Base-by-base conservation (phyloP, 2,888 invertebrate genomes). In the Coleophora flavipennella region DNA sequence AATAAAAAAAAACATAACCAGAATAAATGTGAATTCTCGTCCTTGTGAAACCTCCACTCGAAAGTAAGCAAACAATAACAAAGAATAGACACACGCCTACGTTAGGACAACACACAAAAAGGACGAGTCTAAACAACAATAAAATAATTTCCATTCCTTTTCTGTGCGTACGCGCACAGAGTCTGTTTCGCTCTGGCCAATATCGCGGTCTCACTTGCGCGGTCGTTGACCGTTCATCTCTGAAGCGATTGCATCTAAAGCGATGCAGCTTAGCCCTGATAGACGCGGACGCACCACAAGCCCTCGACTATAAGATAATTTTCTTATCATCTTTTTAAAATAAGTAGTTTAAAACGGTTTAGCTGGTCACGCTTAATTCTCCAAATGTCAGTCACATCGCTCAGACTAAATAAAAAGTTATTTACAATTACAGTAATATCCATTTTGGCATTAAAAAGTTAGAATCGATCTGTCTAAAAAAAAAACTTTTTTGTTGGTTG, bases 161-260 rank as follows among this genome's bases (percentile, higher is more conserved):
- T 80, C 74, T 74, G 74, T 80, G 83, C 80, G 84, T 83, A 84
- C 81, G 81, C 78, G 77, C 78, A 78, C 71, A 64, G 59, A 67
- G 59, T 59, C 59, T 56, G 61, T 75, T 68, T 52, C 68, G 53
- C 53, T 79, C 69, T 55, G 55, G 52, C 72, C 51, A 59, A 50
- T 64, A 60, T 43, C 57, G 55, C 55, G 50, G 53, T 79, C 74
- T 60, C 71, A 43, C 61, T 81, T 67, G 49, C 60, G 44, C 70
- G 83, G 83, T 78, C 83, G 61, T 59, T 72, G 84, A 84, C 83
- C 83, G 72, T 59, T 55, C 80, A 80, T 80, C 80, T 78, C 71
- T 58, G 70, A 73, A 72, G 68, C 80, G 83, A 84, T 83, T 81
- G 84, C 83, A 84, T 81, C 79, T 81, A 83, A 11, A 2, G 75